Percentiles rank a stretch among this genome's conserved stretches.
Evolutionary conservation across 2,113 vertebrate genomes (phyloP).

Genomic region (Heloderma charlesbogerti): DNA sequence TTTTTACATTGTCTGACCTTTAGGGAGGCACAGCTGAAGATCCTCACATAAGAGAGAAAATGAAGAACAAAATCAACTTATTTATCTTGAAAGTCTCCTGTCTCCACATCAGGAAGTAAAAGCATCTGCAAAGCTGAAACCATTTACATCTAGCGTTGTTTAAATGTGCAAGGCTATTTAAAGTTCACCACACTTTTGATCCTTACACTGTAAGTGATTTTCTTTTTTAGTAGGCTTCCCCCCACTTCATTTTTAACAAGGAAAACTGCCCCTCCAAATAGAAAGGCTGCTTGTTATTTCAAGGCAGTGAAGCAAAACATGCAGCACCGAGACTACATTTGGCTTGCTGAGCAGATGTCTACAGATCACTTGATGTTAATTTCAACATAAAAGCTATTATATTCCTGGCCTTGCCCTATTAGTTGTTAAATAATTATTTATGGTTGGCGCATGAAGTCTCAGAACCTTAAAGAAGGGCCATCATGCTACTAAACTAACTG

Average conservation of each 20-base stretch:
- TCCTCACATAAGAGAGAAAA: neutral
- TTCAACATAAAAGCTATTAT: constrained; percentile 77
- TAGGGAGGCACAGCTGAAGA: neutral
- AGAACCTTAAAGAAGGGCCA: constrained; percentile 60
- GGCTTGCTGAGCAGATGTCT: constrained; percentile 79
- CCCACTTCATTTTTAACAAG: constrained; percentile 61
- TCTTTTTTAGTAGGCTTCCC: constrained; percentile 62
- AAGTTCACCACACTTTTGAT: constrained; percentile 65
- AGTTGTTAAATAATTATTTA: constrained; percentile 79
- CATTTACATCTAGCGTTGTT: constrained; percentile 60
- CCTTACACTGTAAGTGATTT: constrained; percentile 68
- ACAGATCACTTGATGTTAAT: constrained; percentile 74
- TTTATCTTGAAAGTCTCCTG: constrained; percentile 27
- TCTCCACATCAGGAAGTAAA: neutral
- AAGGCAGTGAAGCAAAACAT: constrained; percentile 79
- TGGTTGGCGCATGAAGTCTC: constrained; percentile 70
- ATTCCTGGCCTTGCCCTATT: constrained; percentile 74
- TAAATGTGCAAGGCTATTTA: constrained; percentile 75
- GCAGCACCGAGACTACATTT: constrained; percentile 62
- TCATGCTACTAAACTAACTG: constrained; percentile 73
- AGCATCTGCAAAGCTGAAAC: constrained; percentile 58
- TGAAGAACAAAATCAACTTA: constrained; percentile 1
- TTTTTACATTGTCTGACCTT: neutral
- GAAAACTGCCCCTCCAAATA: constrained; percentile 68
- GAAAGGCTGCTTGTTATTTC: constrained; percentile 77